phyloP scores from a whole-genome alignment of 2,113 vertebrate genomes.

The Chaetura pelagica region DNA sequence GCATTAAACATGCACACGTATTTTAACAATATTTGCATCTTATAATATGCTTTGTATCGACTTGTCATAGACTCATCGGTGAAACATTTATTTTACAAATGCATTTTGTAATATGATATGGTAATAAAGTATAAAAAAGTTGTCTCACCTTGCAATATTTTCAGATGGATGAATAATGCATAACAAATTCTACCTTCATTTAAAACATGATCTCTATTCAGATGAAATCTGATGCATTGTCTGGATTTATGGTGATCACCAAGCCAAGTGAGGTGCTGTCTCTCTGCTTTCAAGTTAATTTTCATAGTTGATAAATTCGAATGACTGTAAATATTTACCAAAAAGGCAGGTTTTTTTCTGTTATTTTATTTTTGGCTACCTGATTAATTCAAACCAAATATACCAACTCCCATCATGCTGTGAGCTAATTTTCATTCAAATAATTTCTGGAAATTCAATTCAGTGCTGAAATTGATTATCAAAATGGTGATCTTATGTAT shows the following conservation, averaged over 20 bases:
- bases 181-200: conserved; percentile 51
- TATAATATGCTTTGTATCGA: conserved; percentile 72
- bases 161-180: conserved; percentile 60
- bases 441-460: conserved; percentile 42
- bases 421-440: conserved; percentile 33
- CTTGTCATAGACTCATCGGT: conserved; percentile 55
- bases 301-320: conserved; percentile 25
- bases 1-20: conserved; percentile 76
- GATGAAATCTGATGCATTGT: conserved; percentile 54
- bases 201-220: conserved; percentile 61
- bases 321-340: conserved; percentile 65
- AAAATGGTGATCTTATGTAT: neutral
- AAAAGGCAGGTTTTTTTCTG: conserved; percentile 20
- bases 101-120: conserved; percentile 63
- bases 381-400: neutral
- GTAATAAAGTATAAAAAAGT: conserved; percentile 66
- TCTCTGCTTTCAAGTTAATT: conserved; percentile 44
- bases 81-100: conserved; percentile 73
- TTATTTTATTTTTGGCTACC: neutral
- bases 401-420: neutral
- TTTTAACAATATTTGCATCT: conserved; percentile 79
- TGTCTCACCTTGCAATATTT: conserved; percentile 67
- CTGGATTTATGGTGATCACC: conserved; percentile 30
- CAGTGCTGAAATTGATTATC: conserved; percentile 36
- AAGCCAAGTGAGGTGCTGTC: conserved; percentile 24